phyloP scores from a whole-genome alignment of 1,140 invertebrate species.

The Bombus balteatus region DNA sequence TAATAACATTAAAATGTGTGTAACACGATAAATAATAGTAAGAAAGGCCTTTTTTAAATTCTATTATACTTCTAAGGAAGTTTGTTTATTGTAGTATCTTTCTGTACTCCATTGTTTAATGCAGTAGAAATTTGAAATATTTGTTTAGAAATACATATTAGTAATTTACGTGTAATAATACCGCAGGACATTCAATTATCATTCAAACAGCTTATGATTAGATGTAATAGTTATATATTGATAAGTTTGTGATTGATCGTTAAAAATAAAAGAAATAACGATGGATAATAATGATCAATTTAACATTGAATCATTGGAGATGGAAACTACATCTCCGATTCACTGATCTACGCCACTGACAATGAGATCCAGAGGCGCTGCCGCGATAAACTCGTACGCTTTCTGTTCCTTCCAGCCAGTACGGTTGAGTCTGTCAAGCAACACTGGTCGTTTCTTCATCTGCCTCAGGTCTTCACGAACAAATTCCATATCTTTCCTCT shows the following conservation, averaged over 20 bases:
- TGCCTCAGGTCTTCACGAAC: no score
- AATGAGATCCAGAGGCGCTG: constrained; percentile 28
- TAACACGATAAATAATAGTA: neutral
- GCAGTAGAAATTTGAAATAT: neutral
- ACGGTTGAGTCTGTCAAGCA: constrained; percentile 64
- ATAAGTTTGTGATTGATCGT: neutral
- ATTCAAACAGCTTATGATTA: neutral
- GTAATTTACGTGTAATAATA: neutral
- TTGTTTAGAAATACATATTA: neutral
- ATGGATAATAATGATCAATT: neutral
- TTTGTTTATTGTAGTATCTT: neutral
- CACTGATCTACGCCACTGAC: constrained; percentile 39
- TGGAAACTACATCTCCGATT: neutral
- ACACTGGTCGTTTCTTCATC: constrained; percentile 50
- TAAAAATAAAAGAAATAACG: neutral
- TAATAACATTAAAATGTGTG: neutral
- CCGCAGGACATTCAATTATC: neutral
- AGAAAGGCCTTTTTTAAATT: neutral
- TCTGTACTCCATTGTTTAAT: neutral
- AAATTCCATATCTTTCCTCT: neutral
- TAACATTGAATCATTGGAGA: neutral
- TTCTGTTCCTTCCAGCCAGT: constrained; percentile 62
- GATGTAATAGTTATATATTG: no score
- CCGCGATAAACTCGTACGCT: constrained; percentile 48
- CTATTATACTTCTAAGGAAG: no score